phyloP scores from a whole-genome alignment of 2,113 vertebrate genomes.

The Xiphophorus hellerii region DNA sequence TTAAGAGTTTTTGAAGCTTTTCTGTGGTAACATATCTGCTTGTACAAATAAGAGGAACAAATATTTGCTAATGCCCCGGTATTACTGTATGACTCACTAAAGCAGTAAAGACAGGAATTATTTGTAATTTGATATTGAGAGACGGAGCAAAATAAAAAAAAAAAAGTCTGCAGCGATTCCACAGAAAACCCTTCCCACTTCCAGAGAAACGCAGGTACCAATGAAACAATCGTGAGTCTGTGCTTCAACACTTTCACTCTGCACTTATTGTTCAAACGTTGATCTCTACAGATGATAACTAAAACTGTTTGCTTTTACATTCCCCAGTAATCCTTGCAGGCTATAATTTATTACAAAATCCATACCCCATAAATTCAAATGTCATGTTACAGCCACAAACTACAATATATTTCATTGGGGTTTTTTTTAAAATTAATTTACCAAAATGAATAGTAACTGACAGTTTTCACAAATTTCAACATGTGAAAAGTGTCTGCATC shows the following conservation, averaged over 20 bases:
- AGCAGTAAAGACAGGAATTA: neutral
- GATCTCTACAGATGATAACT: neutral
- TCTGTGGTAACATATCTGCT: neutral
- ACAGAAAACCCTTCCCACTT: constrained; percentile 56
- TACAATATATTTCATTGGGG: neutral
- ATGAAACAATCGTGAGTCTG: neutral
- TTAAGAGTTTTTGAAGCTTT: too few relatives aligned
- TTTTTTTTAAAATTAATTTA: too few relatives aligned
- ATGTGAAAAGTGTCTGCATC: neutral
- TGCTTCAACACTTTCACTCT: neutral
- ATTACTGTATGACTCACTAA: neutral
- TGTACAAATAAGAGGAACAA: neutral
- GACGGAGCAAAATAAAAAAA: neutral
- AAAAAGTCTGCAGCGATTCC: constrained; percentile 16
- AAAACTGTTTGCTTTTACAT: neutral
- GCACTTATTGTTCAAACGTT: neutral
- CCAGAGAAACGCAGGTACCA: constrained; percentile 32
- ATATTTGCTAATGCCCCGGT: neutral
- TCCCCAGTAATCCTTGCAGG: neutral
- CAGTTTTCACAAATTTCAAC: neutral
- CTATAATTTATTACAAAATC: neutral
- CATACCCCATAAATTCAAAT: too few relatives aligned
- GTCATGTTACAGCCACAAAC: too few relatives aligned
- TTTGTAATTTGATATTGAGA: neutral
- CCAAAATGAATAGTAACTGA: neutral